phyloP scores from a whole-genome alignment of 2,113 vertebrate genomes.

The Chelonoidis abingdonii region DNA sequence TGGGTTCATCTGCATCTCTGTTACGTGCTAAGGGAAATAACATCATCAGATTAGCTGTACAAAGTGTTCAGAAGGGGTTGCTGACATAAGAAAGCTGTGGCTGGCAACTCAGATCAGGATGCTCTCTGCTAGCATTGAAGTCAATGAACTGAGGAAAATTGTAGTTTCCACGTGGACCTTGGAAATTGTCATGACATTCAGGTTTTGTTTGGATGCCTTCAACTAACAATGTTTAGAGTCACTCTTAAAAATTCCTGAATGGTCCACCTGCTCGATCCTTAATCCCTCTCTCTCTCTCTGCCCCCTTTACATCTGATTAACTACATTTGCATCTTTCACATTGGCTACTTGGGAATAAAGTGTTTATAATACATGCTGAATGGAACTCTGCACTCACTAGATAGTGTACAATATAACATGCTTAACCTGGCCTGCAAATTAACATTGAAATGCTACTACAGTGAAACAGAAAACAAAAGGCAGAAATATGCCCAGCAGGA shows the following conservation, averaged over 20 bases:
- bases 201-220: background rate
- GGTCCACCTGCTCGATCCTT: rapidly evolving
- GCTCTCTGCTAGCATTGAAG: background rate
- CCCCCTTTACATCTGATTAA: background rate
- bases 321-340: background rate
- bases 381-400: background rate
- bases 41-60: background rate
- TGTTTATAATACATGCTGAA: background rate
- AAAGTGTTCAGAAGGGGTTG: background rate
- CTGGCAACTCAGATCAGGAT: background rate
- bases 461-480: background rate
- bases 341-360: background rate
- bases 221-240: background rate
- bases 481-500: background rate
- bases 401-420: rapidly evolving
- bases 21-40: rapidly evolving
- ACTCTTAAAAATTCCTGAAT: rapidly evolving
- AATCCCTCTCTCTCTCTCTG: rapidly evolving
- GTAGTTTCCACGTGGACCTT: background rate
- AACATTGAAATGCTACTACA: background rate
- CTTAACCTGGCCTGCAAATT: background rate
- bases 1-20: background rate
- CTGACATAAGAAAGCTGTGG: background rate
- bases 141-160: background rate
- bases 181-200: background rate